phyloP scores from a whole-genome alignment of 2,888 invertebrate species.

The Cyaniris semiargus region DNA sequence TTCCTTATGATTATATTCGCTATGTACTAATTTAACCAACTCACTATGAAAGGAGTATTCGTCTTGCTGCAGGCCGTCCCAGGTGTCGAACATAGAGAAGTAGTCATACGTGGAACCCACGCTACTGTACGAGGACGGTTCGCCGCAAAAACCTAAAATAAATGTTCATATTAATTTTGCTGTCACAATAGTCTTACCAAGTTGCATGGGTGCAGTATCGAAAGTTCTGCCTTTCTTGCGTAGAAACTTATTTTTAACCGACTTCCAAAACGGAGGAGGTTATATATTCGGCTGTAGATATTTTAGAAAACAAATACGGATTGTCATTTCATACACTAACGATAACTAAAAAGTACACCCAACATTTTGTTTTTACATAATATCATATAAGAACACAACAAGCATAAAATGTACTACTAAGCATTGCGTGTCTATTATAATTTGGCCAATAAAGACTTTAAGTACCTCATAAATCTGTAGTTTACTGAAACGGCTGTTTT shows the following conservation, averaged over 20 bases:
- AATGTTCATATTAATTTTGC: slow-evolving; percentile 18
- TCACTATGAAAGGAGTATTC: slow-evolving; percentile 60
- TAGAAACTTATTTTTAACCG: too few species aligned
- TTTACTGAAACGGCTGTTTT: background rate
- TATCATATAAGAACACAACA: too few species aligned
- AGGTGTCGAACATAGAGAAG: slow-evolving; percentile 67
- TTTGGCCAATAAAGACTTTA: background rate
- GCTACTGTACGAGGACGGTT: slow-evolving; percentile 72
- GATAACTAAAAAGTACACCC: too few species aligned
- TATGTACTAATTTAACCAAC: slow-evolving; percentile 42
- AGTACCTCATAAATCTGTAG: background rate
- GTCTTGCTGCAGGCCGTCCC: slow-evolving; percentile 50
- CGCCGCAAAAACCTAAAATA: slow-evolving; percentile 67
- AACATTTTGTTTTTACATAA: too few species aligned
- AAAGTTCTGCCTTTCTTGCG: too few species aligned
- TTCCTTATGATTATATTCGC: too few species aligned
- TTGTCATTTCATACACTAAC: too few species aligned
- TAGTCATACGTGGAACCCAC: slow-evolving; percentile 68
- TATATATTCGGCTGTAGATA: too few species aligned
- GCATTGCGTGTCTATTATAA: background rate
- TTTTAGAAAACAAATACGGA: too few species aligned
- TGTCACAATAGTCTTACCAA: background rate
- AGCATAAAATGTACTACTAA: background rate
- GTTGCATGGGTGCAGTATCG: too few species aligned
- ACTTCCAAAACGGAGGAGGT: too few species aligned